phyloP scores from a whole-genome alignment of 2,113 vertebrate species.

The Dolichallabes microphthalmus region DNA sequence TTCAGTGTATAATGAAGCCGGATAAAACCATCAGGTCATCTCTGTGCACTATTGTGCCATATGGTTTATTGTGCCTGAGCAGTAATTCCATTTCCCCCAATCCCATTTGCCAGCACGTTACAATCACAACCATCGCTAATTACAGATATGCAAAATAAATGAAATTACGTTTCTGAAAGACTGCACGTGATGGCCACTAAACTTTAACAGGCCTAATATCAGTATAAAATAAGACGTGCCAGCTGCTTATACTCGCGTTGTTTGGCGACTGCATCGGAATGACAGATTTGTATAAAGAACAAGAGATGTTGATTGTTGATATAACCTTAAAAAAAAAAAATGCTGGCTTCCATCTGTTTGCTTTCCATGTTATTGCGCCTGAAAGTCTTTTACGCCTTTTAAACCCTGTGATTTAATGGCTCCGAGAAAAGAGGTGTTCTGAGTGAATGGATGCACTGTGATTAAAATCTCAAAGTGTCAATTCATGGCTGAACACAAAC shows the following conservation, averaged over 20 bases:
- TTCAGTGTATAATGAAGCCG: constrained; percentile 1
- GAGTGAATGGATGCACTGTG: constrained; percentile 65
- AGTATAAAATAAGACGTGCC: not conserved
- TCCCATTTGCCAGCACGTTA: not conserved
- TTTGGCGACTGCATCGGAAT: not conserved
- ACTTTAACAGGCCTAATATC: constrained; percentile 31
- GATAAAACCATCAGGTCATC: not conserved
- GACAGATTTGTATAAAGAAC: not conserved
- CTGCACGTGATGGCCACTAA: not conserved
- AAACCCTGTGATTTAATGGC: constrained; percentile 58
- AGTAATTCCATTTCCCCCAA: not conserved
- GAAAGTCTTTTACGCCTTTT: constrained; percentile 36
- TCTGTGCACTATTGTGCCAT: not conserved
- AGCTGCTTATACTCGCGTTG: not conserved
- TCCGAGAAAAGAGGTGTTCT: constrained; percentile 71
- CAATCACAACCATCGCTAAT: not conserved
- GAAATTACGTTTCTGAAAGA: not conserved
- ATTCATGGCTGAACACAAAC: constrained; percentile 66
- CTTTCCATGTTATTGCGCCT: constrained; percentile 25
- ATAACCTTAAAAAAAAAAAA: not conserved
- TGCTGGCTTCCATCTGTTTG: constrained; percentile 10
- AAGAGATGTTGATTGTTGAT: constrained; percentile 9
- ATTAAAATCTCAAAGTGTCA: constrained; percentile 73
- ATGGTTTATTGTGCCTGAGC: constrained; percentile 20
- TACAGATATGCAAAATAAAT: constrained; percentile 5